These are phyloP conservation scores for Hylia prasina DNA, from an alignment of 2,113 vertebrate species.

Conservation along the genomic window DNA sequence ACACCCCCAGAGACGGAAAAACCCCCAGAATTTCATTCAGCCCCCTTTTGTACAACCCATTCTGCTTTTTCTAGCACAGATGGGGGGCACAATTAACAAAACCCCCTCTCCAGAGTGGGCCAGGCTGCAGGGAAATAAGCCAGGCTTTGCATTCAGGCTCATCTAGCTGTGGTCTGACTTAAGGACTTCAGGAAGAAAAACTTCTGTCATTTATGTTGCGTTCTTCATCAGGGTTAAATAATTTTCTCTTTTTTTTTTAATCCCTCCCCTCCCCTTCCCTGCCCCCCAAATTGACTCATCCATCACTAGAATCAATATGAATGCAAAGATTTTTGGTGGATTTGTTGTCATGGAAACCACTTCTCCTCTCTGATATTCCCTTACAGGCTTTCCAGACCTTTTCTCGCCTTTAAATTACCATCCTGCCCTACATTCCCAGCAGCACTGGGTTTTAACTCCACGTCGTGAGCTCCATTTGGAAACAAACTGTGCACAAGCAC, in stretches of 20 bases:
- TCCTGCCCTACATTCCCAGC: constrained; percentile 54
- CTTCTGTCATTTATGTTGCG: not conserved
- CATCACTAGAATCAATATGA: constrained; percentile 67
- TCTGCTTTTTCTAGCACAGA: not conserved
- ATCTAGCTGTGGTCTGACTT: not conserved
- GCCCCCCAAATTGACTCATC: constrained; percentile 51
- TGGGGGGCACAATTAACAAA: not conserved
- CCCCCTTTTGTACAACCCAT: not conserved
- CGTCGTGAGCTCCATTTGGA: not conserved
- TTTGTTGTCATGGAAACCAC: constrained; percentile 71
- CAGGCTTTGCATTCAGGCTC: not conserved
- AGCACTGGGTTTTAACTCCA: constrained; percentile 20
- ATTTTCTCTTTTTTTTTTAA: not conserved
- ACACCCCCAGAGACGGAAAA: not conserved
- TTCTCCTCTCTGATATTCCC: constrained; percentile 57
- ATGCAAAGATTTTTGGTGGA: constrained; percentile 68
- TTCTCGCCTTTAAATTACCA: constrained; percentile 58
- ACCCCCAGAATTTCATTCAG: not conserved
- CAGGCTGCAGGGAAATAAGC: not conserved
- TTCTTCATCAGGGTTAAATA: constrained; percentile 34
- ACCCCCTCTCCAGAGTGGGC: not conserved
- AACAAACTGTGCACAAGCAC: not conserved
- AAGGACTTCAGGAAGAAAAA: not conserved
- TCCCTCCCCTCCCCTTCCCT: not conserved
- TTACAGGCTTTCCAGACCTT: constrained; percentile 62